phyloP scores from a whole-genome alignment of 2,113 vertebrate species.

The Bombycilla garrulus region DNA sequence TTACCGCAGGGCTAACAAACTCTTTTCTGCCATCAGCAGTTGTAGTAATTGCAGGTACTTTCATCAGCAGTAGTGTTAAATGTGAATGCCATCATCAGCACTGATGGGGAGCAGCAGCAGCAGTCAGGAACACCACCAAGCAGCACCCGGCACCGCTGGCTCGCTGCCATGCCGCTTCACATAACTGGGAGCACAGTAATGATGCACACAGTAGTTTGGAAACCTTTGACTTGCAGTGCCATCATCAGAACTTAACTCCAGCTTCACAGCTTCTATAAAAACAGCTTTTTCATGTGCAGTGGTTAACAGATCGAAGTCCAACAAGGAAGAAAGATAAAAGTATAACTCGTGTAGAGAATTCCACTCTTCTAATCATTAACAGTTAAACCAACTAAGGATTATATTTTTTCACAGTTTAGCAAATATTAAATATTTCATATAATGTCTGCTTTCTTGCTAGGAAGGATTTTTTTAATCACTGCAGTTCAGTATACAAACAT shows the following conservation, averaged over 20 bases:
- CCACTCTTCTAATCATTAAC: neutral
- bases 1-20: constrained; percentile 37
- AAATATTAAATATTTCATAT: neutral
- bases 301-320: neutral
- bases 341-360: neutral
- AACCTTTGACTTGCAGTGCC: neutral
- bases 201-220: neutral
- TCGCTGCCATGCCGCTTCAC: neutral
- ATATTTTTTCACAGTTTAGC: neutral
- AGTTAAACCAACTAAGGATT: neutral
- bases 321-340: neutral
- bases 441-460: neutral
- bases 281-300: neutral
- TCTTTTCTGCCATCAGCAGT: constrained; percentile 45
- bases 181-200: neutral
- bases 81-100: constrained; percentile 58
- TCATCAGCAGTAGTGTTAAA: constrained; percentile 49
- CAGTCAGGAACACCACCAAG: neutral
- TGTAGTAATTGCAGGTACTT: constrained; percentile 65
- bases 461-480: neutral
- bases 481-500: neutral
- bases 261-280: neutral
- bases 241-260: neutral
- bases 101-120: constrained; percentile 1
- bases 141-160: constrained; percentile 6